These are phyloP conservation scores for Camelus dromedarius DNA, from an alignment of 2,113 vertebrate genomes.

Conservation along the genomic window DNA sequence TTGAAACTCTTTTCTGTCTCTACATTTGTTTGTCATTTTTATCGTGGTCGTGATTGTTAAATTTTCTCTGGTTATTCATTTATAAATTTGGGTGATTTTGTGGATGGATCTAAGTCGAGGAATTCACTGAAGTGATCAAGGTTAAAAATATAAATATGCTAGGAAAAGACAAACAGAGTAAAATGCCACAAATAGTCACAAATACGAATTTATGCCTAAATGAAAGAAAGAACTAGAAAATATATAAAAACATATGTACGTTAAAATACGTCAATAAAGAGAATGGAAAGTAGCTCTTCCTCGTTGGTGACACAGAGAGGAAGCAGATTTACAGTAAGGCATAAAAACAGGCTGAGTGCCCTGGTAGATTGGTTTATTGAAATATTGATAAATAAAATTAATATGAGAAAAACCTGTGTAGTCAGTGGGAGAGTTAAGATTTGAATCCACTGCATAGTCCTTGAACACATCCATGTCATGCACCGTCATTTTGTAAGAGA, in stretches of 20 bases:
- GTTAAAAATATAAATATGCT: not conserved
- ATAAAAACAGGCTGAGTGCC: not conserved
- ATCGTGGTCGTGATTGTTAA: not conserved
- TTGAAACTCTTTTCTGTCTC: not conserved
- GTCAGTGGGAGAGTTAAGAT: not conserved
- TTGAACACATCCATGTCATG: not conserved
- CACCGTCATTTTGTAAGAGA: not conserved
- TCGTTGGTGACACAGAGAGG: not conserved
- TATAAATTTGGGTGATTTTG: not conserved
- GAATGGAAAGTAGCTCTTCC: not conserved
- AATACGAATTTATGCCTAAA: not conserved
- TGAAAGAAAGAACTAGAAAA: not conserved
- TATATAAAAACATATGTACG: not conserved
- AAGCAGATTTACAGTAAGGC: not conserved
- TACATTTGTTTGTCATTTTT: not conserved
- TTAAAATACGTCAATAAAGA: not conserved
- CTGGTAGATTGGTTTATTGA: not conserved
- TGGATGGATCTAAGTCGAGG: not conserved
- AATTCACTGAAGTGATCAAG: not conserved
- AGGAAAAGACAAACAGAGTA: not conserved
- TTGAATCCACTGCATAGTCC: not conserved
- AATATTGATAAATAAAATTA: not conserved
- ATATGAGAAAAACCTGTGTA: not conserved
- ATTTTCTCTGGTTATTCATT: not conserved
- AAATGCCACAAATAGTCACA: not conserved